A percentile compares a stretch with the other conserved stretches of the same genome.
Conservation (phyloP, 2,888 invertebrate genomes). For the Seira musarum region DNA sequence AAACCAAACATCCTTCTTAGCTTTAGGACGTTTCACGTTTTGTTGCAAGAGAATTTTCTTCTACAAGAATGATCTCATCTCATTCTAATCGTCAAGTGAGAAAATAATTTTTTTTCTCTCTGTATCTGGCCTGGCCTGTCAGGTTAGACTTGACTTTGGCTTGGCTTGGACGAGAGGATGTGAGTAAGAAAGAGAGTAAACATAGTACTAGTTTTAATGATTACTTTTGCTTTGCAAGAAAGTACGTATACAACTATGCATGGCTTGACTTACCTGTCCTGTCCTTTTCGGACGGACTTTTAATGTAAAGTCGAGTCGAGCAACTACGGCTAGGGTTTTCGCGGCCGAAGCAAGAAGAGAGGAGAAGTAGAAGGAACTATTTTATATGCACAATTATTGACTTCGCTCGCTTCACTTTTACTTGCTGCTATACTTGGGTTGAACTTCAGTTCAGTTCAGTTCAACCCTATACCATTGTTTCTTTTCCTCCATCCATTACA, state of each 20-base stretch:
- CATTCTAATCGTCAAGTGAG: too few relatives aligned
- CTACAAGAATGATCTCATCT: constrained; percentile 40
- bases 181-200: background rate
- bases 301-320: constrained; percentile 31
- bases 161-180: background rate
- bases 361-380: constrained; percentile 16
- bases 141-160: background rate
- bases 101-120: background rate
- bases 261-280: constrained; percentile 39
- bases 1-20: too few relatives aligned
- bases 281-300: too few relatives aligned
- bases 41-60: background rate
- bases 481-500: background rate
- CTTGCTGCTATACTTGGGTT: background rate
- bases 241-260: background rate
- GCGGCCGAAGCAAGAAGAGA: constrained; percentile 39
- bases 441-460: background rate
- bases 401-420: constrained; percentile 36
- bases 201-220: too few relatives aligned
- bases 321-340: constrained; percentile 49
- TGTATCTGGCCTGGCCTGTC: background rate
- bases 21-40: too few relatives aligned
- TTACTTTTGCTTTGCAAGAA: background rate
- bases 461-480: background rate
- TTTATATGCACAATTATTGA: constrained; percentile 18